phyloP scores from a whole-genome alignment of 2,888 invertebrate species.

The Lasioglossum vierecki region DNA sequence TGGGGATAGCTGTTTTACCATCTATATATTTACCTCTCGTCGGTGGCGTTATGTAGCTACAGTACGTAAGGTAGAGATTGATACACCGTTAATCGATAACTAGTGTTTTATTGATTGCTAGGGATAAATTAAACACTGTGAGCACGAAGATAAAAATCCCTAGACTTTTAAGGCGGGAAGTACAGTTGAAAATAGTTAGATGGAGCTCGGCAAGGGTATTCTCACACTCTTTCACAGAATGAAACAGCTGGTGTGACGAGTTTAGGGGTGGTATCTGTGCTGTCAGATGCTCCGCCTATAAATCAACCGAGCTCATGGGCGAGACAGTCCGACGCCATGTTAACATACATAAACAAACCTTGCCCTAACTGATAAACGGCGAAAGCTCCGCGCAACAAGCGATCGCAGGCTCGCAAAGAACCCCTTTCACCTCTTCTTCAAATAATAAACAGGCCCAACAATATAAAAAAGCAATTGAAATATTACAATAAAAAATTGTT shows the following conservation, averaged over 20 bases:
- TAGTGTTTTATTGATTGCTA: no score
- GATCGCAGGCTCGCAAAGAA: slow-evolving; percentile 20
- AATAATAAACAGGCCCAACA: not conserved
- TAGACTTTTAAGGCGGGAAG: no score
- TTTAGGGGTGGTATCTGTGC: slow-evolving; percentile 79
- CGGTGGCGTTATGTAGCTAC: no score
- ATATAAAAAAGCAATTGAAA: no score
- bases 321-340: slow-evolving; percentile 82
- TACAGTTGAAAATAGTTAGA: slow-evolving; percentile 14
- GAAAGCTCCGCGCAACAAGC: slow-evolving; percentile 73
- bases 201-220: slow-evolving; percentile 18
- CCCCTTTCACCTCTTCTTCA: not conserved
- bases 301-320: slow-evolving; percentile 79
- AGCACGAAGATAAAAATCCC: not conserved
- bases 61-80: not conserved
- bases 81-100: not conserved
- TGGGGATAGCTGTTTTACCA: not conserved
- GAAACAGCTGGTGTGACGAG: slow-evolving; percentile 76
- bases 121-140: not conserved
- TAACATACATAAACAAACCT: slow-evolving; percentile 83
- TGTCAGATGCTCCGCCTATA: slow-evolving; percentile 84
- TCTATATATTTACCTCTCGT: no score
- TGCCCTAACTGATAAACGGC: slow-evolving; percentile 78
- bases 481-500: not conserved
- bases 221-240: slow-evolving; percentile 7